Percentiles rank a stretch among this genome's conserved stretches.
Conservation (phyloP, 2,888 invertebrate genomes). For the Hydroisotoma schaefferi region DNA sequence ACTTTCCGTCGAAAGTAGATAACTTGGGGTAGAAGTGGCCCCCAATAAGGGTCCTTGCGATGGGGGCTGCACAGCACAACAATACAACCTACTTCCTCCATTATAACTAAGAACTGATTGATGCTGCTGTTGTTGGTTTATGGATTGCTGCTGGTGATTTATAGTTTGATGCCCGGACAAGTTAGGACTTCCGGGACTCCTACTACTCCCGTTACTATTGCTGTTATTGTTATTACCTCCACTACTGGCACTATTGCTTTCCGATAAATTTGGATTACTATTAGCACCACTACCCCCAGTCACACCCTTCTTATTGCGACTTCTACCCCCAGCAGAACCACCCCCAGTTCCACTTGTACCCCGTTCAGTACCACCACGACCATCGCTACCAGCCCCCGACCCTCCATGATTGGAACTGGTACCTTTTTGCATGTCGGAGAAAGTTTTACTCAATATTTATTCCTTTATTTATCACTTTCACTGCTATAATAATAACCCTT, state of each 20-base stretch:
- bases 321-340: conserved; percentile 9
- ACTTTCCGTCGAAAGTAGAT: too few relatives aligned
- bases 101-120: conserved; percentile 23
- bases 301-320: conserved; percentile 22
- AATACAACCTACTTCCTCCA: conserved; percentile 20
- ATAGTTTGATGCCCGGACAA: conserved; percentile 13
- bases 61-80: conserved; percentile 14
- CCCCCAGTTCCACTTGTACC: too few relatives aligned
- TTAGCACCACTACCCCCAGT: conserved; percentile 1
- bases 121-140: conserved; percentile 13
- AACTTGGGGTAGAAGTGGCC: too few relatives aligned
- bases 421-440: conserved; percentile 21
- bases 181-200: background rate
- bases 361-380: conserved; percentile 10
- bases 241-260: conserved; percentile 12
- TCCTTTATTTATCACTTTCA: background rate
- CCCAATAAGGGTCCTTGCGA: too few relatives aligned
- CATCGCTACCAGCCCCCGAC: conserved; percentile 9
- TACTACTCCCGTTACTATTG: conserved; percentile 7
- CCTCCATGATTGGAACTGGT: conserved; percentile 11
- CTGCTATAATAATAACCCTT: background rate
- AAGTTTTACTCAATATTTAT: background rate
- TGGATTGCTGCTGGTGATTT: too few relatives aligned
- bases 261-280: conserved; percentile 1
- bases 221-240: conserved; percentile 10